Evolutionary conservation across 1,140 invertebrate species (phyloP), one percentile per base, ranked within the genome.

Genomic region (Ostrea edulis): DNA sequence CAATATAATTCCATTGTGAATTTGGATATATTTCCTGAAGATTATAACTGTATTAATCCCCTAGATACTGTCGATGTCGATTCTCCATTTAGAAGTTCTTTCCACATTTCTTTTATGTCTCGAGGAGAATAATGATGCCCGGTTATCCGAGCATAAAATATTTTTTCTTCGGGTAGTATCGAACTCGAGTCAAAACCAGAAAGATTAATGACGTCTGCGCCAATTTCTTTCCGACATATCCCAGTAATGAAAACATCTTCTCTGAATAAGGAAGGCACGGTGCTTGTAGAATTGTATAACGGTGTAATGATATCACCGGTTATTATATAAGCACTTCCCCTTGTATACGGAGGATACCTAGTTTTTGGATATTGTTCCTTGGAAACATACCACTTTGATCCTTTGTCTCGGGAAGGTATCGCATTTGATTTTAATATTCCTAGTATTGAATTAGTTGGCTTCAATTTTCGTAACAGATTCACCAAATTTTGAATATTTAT

Each of bases 191-290:
- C 84, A 86, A 91, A 90, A 0, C 85, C 85, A 11, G 77, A 84
- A 20, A 86, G 54, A 20, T 82, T 8, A 0, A 86, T 62, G 9
- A 65, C 65, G 5, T 54, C 52, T 20, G 87, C 71, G 22, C 86
- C 86, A 0, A 90, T 82, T 44, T 84, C 86, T 54, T 55, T 51
- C 44, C 89, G 77, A 55, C 87, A 88, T 20, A 92, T 83, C 17
- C 92, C 94, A n/a, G 94, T 94, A 0, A 95, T 90, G 87, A 91
- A 95, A 52, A 94, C 92, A 90, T 95, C 94, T 86, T 95, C 94
- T 14, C 95, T 88, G 54, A 93, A 93, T 9, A 94, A 88, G 22
- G 92, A 87, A 0, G 88, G 89, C 14, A 53, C 84, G n/a, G 81
- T 22, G 53, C 91, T 77, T 12, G 94, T 92, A 9, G 91, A 90